Evolutionary conservation across 2,797 vertebrate genomes (phyloP).

Genomic region (Erpetoichthys calabaricus): DNA sequence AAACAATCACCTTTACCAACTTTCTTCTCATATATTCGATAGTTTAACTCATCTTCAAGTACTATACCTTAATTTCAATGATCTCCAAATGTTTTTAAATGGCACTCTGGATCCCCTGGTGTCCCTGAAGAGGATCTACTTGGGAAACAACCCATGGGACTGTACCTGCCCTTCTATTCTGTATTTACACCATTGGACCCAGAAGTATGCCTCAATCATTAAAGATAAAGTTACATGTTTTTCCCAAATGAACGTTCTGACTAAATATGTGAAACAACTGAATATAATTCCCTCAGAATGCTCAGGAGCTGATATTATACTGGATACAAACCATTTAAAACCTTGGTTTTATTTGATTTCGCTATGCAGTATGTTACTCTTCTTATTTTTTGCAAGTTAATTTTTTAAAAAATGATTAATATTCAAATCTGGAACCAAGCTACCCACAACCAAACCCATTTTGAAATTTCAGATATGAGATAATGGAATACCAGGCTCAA

Average conservation of each 20-base stretch:
- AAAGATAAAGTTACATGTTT: constrained; percentile 22
- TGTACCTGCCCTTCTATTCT: constrained; percentile 21
- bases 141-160: constrained; percentile 38
- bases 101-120: constrained; percentile 25
- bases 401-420: too few species aligned
- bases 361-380: too few species aligned
- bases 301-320: too few species aligned
- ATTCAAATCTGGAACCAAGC: too few species aligned
- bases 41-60: constrained; percentile 26
- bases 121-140: constrained; percentile 17
- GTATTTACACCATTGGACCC: constrained; percentile 35
- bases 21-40: constrained; percentile 23
- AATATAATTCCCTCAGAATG: too few species aligned
- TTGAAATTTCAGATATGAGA: too few species aligned
- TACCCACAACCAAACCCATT: too few species aligned
- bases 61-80: constrained; percentile 36
- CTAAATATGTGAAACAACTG: too few species aligned
- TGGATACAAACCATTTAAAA: too few species aligned
- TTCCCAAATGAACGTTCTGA: background rate
- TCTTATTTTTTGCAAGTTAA: too few species aligned
- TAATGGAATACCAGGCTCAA: too few species aligned
- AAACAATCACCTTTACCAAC: constrained; percentile 26
- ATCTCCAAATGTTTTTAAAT: constrained; percentile 18
- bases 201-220: constrained; percentile 15
- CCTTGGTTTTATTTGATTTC: too few species aligned